Evolutionary conservation across 2,797 vertebrate genomes (phyloP).

Genomic region (Avahi laniger): DNA sequence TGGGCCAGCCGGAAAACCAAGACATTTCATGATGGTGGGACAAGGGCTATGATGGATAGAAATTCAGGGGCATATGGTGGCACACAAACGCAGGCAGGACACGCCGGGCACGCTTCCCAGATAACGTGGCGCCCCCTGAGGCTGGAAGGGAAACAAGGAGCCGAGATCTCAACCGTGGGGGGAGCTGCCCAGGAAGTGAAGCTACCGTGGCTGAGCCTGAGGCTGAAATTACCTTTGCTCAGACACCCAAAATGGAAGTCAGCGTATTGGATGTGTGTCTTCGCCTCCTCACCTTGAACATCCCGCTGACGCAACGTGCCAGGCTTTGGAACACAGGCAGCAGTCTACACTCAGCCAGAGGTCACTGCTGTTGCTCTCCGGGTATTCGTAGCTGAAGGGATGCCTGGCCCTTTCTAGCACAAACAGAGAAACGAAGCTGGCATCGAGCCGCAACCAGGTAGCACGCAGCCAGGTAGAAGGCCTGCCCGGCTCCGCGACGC

Average conservation of each 20-base stretch:
- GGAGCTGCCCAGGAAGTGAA: neutral
- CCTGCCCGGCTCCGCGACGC: neutral
- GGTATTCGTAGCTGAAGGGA: neutral
- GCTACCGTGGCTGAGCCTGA: neutral
- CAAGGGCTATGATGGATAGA: neutral
- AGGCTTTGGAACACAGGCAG: neutral
- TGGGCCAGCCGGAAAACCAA: neutral
- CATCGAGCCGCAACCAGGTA: neutral
- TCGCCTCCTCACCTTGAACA: neutral
- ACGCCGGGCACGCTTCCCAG: neutral
- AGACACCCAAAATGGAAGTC: neutral
- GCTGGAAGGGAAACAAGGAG: neutral
- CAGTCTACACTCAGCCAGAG: neutral
- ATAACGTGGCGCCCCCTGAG: neutral
- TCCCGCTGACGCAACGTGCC: neutral
- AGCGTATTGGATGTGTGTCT: neutral
- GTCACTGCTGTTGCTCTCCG: neutral
- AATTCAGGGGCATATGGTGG: neutral
- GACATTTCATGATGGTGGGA: neutral
- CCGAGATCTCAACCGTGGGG: neutral
- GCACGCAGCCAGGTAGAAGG: neutral
- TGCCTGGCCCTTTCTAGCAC: neutral
- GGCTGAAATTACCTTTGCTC: neutral
- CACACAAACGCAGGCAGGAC: neutral
- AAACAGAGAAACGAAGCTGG: conserved; percentile 12